Evolutionary conservation across 2,797 vertebrate genomes (phyloP), one percentile per base, ranked within the genome.

Genomic region (Steatocranus sp.): DNA sequence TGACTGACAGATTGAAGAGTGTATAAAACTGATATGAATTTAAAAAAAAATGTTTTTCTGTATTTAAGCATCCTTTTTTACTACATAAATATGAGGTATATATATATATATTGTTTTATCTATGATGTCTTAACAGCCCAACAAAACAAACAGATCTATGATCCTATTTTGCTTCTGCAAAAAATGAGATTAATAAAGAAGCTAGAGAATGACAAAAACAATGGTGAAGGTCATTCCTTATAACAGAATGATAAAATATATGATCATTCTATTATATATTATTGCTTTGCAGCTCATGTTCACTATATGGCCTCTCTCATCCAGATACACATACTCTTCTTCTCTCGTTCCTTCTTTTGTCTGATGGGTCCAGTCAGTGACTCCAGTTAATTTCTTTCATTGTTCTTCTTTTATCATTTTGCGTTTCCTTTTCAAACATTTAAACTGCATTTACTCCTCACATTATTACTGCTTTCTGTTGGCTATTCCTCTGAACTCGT

Each of bases 181-280:
- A 15, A 66, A 66, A 23, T 49, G 75, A 58, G 7, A 82, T 3
- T 43, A 80, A 58, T 38, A 66, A 70, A 84, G 17, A 50, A 14
- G 25, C 8, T 53, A 30, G 43, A 68, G 20, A 82, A 73, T 17
- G 41, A 87, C 30, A 34, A 8, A 3, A 79, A 50, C 66, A 68
- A 43, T 25, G 5, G 15, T 3, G 77, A 25, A 41, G 17, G 66
- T 56, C 78, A 81, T 87, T 79, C 3, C 17, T 86, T 78, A 58
- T 3, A 20, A 78, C 68, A 18, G 11, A 74, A 46, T 73, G 73
- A 10, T 83, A 34, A 80, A 76, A 90, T 87, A 51, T 17, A 2
- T 11, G 17, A 61, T 34, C 56, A 61, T n/a, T 11, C 9, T 82
- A 41, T 58, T 87, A 88, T 88, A 83, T 17, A 68, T 85, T 41